A percentile compares a stretch with the other conserved stretches of the same genome.
phyloP scores from a whole-genome alignment of 1,140 invertebrate species.

The Ceratina australensis region DNA sequence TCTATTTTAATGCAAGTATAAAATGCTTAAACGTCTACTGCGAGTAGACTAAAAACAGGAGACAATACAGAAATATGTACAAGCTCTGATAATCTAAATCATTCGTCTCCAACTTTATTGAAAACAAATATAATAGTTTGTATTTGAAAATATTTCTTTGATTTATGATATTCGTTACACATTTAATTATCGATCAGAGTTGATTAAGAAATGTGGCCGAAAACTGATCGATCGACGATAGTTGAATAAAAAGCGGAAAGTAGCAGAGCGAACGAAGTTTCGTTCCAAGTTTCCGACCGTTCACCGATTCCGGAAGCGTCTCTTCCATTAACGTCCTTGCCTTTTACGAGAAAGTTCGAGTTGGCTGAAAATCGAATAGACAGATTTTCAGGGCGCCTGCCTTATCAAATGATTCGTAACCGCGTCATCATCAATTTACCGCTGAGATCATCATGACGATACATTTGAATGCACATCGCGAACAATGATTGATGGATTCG shows the following conservation, averaged over 20 bases:
- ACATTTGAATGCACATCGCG: constrained; percentile 8
- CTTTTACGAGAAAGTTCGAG: constrained; percentile 4
- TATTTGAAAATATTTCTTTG: no score
- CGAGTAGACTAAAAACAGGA: no score
- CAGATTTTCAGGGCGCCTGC: constrained; percentile 12
- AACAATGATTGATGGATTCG: constrained; percentile 23
- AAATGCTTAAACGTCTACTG: no score
- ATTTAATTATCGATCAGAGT: not conserved
- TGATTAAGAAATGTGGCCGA: not conserved
- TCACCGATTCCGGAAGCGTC: constrained; percentile 13
- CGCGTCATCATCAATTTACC: constrained; percentile 6
- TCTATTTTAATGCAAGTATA: no score
- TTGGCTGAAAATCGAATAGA: constrained; percentile 1
- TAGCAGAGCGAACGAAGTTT: not conserved
- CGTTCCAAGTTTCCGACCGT: not conserved
- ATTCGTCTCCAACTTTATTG: no score
- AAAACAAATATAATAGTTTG: no score
- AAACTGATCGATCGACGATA: not conserved
- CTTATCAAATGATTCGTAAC: constrained; percentile 29
- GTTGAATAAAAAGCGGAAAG: not conserved
- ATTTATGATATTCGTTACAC: not conserved
- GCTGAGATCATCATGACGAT: constrained; percentile 3
- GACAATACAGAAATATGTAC: no score
- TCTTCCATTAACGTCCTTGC: constrained; percentile 24
- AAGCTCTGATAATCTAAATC: no score